These are phyloP conservation scores for Podotricha telesiphe DNA, from an alignment of 2,888 invertebrate genomes.

Conservation along the genomic window DNA sequence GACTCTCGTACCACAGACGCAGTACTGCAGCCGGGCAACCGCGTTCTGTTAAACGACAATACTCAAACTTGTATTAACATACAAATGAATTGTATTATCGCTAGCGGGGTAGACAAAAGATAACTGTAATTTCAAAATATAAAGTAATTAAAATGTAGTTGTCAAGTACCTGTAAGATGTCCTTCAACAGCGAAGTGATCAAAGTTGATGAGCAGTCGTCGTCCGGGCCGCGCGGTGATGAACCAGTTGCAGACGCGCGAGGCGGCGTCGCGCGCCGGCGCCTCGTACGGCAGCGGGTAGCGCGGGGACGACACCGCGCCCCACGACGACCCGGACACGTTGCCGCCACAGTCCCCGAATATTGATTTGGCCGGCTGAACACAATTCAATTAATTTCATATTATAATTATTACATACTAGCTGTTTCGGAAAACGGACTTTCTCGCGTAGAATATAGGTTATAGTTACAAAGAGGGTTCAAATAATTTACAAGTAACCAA, in stretches of 20 bases:
- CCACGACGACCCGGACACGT: conserved; percentile 92
- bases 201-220: conserved; percentile 95
- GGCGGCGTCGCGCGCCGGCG: conserved; percentile 90
- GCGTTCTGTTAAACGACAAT: too few relatives aligned
- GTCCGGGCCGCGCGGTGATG: conserved; percentile 92
- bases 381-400: too few relatives aligned
- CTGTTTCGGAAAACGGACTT: too few relatives aligned
- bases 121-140: too few relatives aligned
- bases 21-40: conserved; percentile 96
- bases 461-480: too few relatives aligned
- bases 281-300: conserved; percentile 95
- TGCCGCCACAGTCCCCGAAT: conserved; percentile 96
- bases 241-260: conserved; percentile 98
- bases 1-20: conserved; percentile 93
- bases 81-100: too few relatives aligned
- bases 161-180: conserved; percentile 89
- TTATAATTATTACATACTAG: too few relatives aligned
- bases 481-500: too few relatives aligned
- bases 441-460: too few relatives aligned
- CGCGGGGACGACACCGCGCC: conserved; percentile 95
- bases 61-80: too few relatives aligned
- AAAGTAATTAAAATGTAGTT: too few relatives aligned
- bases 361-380: conserved; percentile 89
- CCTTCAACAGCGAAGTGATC: conserved; percentile 97
- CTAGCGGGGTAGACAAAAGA: too few relatives aligned